phyloP scores from a whole-genome alignment of 2,113 vertebrate species.

The Plestiodon gilberti region DNA sequence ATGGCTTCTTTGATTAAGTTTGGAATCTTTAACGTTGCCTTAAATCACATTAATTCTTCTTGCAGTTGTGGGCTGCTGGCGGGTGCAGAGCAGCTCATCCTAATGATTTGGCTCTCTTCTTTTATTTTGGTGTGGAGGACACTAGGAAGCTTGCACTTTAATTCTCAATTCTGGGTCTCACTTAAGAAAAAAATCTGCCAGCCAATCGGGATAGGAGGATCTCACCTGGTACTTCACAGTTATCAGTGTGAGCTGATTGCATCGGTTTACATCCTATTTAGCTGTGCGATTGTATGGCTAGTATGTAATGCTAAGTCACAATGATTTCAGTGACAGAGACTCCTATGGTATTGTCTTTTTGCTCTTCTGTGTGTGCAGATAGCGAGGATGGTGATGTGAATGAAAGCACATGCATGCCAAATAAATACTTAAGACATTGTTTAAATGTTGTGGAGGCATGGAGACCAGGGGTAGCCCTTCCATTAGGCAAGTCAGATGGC shows the following conservation, averaged over 20 bases:
- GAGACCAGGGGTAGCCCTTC: neutral
- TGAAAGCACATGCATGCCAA: too few relatives aligned
- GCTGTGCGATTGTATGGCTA: fast-evolving
- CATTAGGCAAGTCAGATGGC: neutral
- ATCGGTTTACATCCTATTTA: neutral
- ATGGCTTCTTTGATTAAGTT: conserved; percentile 11
- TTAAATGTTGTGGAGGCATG: neutral
- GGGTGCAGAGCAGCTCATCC: neutral
- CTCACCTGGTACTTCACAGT: fast-evolving
- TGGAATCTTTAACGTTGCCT: conserved; percentile 17
- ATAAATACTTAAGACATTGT: neutral
- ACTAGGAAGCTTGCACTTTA: neutral
- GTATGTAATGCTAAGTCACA: fast-evolving
- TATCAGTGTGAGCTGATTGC: neutral
- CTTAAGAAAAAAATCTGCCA: fast-evolving
- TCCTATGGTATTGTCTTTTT: fast-evolving
- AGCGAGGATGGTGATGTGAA: neutral
- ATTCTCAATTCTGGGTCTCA: neutral
- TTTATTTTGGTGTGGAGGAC: neutral
- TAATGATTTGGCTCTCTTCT: neutral
- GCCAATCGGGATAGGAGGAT: fast-evolving
- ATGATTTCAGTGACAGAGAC: fast-evolving
- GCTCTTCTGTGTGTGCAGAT: neutral
- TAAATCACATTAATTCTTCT: conserved; percentile 26
- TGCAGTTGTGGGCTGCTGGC: conserved; percentile 5